Evolutionary conservation across 2,113 vertebrate species (phyloP), one percentile per base, ranked within the genome.

Genomic region (Conger conger): DNA sequence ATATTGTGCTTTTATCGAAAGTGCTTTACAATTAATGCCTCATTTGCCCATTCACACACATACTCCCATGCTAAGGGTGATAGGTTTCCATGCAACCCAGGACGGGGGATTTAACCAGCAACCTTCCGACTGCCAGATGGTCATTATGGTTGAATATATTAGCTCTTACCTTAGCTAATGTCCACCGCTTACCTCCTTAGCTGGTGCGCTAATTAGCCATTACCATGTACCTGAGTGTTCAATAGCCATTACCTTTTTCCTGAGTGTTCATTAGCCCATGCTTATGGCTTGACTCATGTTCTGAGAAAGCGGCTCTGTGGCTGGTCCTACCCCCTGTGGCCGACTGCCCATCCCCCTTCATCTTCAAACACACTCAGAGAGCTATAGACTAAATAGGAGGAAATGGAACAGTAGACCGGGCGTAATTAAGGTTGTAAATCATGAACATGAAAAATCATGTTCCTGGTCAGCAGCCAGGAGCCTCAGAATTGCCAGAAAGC

Each of bases 331-430:
- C 88, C 85, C 86, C 87, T 87, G 68, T 76, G 86, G 89, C 80
- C 73, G 81, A 86, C 86, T 86, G 81, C 88, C 79, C 54, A 77
- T 78, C 79, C 84, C 86, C 86, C 86, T 89, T 90, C 88, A 91
- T 91, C 89, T 90, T 90, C 89, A 91, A 90, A 91, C 87, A 87
- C 80, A 50, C 9, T 88, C 53, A 54, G 84, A 82, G 73, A 87
- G 88, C 86, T 88, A 87, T 92, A 90, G 90, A 91, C 76, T 88
- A 87, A 91, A 90, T 89, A 89, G 86, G 89, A 91, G 89, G 91
- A 92, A 92, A 92, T 87, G 88, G 87, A 89, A 86, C 11, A 86
- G 83, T 84, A 89, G 89, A 91, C 89, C 86, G 87, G 83, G 89
- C 85, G 84, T 85, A 85, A 87, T 86, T 73, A 84, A 82, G 87